Conservation (phyloP, 1,140 invertebrate genomes). For the Xylocopa sonorina region DNA sequence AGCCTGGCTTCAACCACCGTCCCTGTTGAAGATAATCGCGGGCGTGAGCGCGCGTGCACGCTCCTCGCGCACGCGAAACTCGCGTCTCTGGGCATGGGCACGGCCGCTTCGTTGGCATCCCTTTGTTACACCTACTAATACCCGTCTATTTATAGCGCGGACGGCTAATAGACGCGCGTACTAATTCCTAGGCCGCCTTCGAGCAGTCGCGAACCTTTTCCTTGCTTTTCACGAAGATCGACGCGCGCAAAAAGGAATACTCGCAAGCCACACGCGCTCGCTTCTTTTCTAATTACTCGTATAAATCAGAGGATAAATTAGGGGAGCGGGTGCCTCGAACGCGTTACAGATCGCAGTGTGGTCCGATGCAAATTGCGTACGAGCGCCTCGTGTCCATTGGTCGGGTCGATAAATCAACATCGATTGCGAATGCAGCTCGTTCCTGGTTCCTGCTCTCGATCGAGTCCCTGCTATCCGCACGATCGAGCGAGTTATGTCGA, state of each 20-base stretch:
- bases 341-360: conserved; percentile 32
- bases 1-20: conserved; percentile 40
- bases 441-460: conserved; percentile 23
- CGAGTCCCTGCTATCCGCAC: conserved; percentile 11
- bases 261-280: neutral
- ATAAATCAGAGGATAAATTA: conserved; percentile 28
- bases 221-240: no score
- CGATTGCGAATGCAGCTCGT: conserved; percentile 36
- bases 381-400: conserved; percentile 20
- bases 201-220: neutral
- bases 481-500: conserved; percentile 12
- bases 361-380: conserved; percentile 41
- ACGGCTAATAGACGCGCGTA: conserved; percentile 35
- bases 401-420: conserved; percentile 41
- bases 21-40: conserved; percentile 64
- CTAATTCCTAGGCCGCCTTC: conserved; percentile 38
- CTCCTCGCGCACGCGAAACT: conserved; percentile 52
- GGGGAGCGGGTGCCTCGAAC: conserved; percentile 12
- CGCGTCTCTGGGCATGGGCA: conserved; percentile 59
- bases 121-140: conserved; percentile 72
- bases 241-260: no score
- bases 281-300: conserved; percentile 42
- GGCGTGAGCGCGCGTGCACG: conserved; percentile 61
- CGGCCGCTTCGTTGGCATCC: conserved; percentile 68
- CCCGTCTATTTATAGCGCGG: conserved; percentile 65